Base-by-base conservation (phyloP, 1,140 invertebrate genomes). In the Chrysopa pallens region DNA sequence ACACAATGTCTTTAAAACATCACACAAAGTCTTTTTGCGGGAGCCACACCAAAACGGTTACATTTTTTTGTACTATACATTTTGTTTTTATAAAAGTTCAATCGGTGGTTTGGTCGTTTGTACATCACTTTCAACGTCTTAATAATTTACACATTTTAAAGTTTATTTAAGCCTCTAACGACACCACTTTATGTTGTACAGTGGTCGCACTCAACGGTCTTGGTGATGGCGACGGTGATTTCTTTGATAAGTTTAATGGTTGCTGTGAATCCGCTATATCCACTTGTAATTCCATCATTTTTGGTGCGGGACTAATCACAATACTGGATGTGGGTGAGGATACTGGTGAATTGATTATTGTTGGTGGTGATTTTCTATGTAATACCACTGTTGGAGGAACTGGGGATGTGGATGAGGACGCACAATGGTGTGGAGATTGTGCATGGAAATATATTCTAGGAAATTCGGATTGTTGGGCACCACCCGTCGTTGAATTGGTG, bases 181-280 rank as follows among this genome's bases (percentile, higher is more conserved):
- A 69, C 6, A 73, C 59, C 1, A 68, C 66, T 49, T 72, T 73
- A 54, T 63, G 61, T 13, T 65, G 69, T 6, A 72, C 59, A 8
- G 62, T 42, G 29, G 48, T 46, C 1, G 68, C 66, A 49, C 71
- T 73, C 5, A 70, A 52, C 29, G 73, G 73, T 48, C 70, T 63
- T 11, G 76, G 76, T 45, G 77, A 76, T 47, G 84, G 80, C 50
- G 81, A 80, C 45, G 84, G 81, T 45, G 84, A 83, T 60, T 89
- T 88, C 65, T 87, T 88, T 52, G 84, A 88, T 40, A 89, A 70
- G 66, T 89, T 89, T 36, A 89, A 64, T 29, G 85, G 84, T 57
- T 86, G 82, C 49, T 80, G 81, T 43, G 79, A 76, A 55, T 85
- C 80, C 42, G 79, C 76, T 45, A 82, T 80, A 56, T 80, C 80